These are phyloP conservation scores for Lepilemur septentrionalis DNA, from an alignment of 2,797 vertebrate species.

Conservation along the genomic window DNA sequence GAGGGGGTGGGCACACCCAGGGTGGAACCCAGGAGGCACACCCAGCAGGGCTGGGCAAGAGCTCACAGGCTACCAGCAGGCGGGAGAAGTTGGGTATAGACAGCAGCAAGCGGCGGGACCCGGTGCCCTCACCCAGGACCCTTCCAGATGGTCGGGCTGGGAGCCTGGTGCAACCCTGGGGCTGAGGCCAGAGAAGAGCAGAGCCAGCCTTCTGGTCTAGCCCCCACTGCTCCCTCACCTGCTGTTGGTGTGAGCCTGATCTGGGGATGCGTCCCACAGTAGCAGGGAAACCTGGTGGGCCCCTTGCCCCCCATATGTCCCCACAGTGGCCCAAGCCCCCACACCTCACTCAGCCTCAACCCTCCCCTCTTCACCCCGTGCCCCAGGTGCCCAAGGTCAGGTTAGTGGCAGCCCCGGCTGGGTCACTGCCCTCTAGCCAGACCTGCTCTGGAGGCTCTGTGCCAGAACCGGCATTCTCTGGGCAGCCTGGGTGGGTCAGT, in stretches of 20 bases:
- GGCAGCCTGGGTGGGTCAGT: background rate
- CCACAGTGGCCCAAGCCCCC: background rate
- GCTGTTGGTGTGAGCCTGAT: background rate
- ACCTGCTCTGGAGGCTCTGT: background rate
- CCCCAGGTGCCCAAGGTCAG: background rate
- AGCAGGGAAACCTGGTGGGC: background rate
- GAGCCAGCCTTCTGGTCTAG: background rate
- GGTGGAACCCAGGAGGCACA: slow-evolving; percentile 61
- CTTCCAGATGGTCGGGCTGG: background rate
- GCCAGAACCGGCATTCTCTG: background rate
- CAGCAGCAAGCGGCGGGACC: background rate
- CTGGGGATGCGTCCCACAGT: background rate
- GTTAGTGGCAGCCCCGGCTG: background rate
- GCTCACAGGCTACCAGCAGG: background rate
- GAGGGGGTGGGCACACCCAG: slow-evolving; percentile 62
- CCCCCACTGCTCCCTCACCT: background rate
- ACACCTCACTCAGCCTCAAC: background rate
- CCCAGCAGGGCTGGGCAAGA: background rate
- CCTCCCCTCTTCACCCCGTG: background rate
- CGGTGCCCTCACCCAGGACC: background rate
- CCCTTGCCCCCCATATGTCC: background rate
- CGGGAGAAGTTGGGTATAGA: slow-evolving; percentile 33
- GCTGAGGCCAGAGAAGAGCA: background rate
- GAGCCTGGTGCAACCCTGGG: background rate
- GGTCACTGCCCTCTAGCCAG: background rate